These are phyloP conservation scores for Cyrtonyx montezumae DNA, from an alignment of 2,113 vertebrate species.

Conservation along the genomic window DNA sequence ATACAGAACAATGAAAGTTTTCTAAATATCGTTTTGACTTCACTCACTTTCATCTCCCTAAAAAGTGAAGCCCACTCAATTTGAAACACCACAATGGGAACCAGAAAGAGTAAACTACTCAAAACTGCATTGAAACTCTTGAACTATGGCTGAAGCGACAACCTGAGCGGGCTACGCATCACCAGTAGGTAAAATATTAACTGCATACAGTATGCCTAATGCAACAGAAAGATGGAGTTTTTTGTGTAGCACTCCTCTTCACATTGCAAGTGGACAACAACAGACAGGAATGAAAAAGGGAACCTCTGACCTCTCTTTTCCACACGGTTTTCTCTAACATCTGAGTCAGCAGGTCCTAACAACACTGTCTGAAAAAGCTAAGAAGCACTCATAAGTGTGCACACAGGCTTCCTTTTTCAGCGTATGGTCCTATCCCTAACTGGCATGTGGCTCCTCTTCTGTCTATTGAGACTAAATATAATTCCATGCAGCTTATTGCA, in stretches of 20 bases:
- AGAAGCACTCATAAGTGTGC: not conserved
- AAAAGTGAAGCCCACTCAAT: slow-evolving; percentile 48
- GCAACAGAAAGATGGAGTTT: not conserved
- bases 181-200: slow-evolving; percentile 41
- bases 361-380: not conserved
- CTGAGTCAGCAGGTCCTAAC: not conserved
- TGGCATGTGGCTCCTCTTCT: not conserved
- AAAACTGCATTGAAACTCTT: slow-evolving; percentile 35
- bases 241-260: slow-evolving; percentile 9
- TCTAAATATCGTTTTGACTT: slow-evolving; percentile 34
- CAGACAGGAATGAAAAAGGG: not conserved
- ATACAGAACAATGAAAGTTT: not conserved
- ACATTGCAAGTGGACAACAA: not conserved
- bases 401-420: not conserved
- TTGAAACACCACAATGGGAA: slow-evolving; percentile 16
- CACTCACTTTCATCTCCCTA: slow-evolving; percentile 24
- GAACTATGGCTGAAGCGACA: slow-evolving; percentile 13
- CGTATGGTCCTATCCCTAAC: not conserved
- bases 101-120: slow-evolving; percentile 35
- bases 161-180: not conserved
- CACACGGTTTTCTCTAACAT: not conserved
- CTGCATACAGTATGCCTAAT: not conserved
- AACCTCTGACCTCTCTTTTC: slow-evolving; percentile 27
- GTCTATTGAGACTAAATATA: not conserved
- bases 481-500: not conserved